Evolutionary conservation across 2,113 vertebrate species (phyloP).

Genomic region (Saimiri boliviensis): DNA sequence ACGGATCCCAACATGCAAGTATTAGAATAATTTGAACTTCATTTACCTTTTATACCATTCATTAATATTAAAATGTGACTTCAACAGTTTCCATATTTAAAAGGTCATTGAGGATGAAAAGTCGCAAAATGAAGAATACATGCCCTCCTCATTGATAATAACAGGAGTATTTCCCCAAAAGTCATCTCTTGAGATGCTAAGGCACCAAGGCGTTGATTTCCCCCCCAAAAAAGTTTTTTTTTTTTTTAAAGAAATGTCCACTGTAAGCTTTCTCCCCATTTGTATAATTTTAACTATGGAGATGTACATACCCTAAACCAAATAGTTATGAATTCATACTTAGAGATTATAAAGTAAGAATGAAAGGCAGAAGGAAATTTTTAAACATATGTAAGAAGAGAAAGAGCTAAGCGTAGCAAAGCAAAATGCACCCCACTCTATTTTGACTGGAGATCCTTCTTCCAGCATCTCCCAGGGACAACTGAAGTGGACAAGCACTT

Average conservation of each 20-base stretch:
- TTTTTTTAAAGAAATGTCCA: neutral
- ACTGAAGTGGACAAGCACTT: rapidly evolving
- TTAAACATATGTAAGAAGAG: neutral
- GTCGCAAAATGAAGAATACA: neutral
- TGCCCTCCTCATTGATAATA: neutral
- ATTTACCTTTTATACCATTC: neutral
- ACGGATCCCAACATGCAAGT: no score
- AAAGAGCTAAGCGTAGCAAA: no score
- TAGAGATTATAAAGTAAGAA: neutral
- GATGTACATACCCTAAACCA: neutral
- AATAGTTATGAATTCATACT: neutral
- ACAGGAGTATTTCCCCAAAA: rapidly evolving
- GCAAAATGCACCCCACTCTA: neutral
- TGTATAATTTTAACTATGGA: neutral
- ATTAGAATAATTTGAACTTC: neutral
- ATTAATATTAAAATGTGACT: neutral
- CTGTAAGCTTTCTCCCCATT: rapidly evolving
- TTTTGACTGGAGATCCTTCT: no score
- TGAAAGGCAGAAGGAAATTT: neutral
- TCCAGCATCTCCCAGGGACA: rapidly evolving
- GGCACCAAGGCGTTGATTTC: neutral
- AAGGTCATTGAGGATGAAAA: neutral
- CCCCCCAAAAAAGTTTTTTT: neutral
- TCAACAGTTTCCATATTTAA: neutral
- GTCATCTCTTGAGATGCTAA: rapidly evolving